Evolutionary conservation across 2,113 vertebrate genomes (phyloP), one percentile per base, ranked within the genome.

Genomic region (Phoxinus phoxinus): DNA sequence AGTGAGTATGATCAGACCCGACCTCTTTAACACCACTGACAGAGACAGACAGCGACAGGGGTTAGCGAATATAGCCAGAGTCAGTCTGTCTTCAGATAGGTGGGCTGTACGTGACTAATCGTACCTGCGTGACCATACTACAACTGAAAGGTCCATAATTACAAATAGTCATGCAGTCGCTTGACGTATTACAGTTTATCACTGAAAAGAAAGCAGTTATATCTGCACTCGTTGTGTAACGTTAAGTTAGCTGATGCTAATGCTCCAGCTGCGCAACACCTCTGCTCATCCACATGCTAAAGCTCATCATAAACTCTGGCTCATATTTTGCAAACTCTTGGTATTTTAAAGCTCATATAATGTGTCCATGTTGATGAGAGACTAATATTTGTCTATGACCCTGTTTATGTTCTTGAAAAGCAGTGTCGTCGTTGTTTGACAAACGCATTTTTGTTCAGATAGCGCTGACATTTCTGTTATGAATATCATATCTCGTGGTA

Each of bases 1-100:
- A 69, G 80, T 82, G 44, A 82, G 80, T 82, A 82, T 69, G 41
- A 81, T 48, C 12, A 41, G n/a, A 25, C 15, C 25, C n/a, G 10
- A 27, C 48, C 59, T 4, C 58, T 27, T 80, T 44, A 7, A 30
- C 59, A 44, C 6, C 37, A 25, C 56, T 61, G 56, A 17, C 77
- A 27, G 77, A 48, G 72, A 75, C 69, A 44, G 32, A 25, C 6
- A 25, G 44, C n/a, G 12, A 56, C 9, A 53, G 27, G 8, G 10
- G 74, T 1, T 25, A 46, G 71, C 71, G 71, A 73, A 23, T 23
- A 15, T 46, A 46, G 37, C 35, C 69, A 72, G 35, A 37, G 32
- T 41, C 32, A 41, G 35, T 44, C 19, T 41, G 35, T 21, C 10
- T 15, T 15, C 4, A 46, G 46, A 53, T 11, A 21, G 74, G 7